Percentiles rank a stretch among this genome's conserved stretches.
Conservation (phyloP, 2,113 vertebrate species). For the Clinocottus analis region DNA sequence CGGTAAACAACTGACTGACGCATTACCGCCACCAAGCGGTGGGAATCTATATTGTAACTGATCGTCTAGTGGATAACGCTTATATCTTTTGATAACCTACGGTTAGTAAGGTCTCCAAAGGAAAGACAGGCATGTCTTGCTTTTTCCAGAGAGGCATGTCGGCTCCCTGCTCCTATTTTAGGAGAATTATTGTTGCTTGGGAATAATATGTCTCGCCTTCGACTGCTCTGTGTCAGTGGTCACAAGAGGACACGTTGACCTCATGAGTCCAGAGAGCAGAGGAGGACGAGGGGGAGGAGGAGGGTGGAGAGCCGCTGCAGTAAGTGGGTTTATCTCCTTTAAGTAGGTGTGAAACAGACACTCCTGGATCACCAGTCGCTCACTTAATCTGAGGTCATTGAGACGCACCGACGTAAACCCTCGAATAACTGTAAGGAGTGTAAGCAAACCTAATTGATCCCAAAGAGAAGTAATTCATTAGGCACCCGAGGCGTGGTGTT, state of each 20-base stretch:
- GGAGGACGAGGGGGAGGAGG: too few species aligned
- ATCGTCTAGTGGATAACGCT: too few species aligned
- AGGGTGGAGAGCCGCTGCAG: conserved; percentile 22
- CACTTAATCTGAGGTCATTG: conserved; percentile 18
- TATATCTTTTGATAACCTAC: too few species aligned
- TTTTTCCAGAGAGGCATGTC: conserved; percentile 19
- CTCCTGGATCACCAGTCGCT: not conserved
- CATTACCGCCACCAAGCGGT: too few species aligned
- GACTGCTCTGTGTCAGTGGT: conserved; percentile 49
- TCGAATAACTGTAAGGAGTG: conserved; percentile 12
- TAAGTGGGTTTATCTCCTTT: conserved; percentile 44
- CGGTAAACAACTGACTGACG: too few species aligned
- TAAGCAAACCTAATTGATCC: conserved; percentile 65
- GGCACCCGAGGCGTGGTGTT: conserved; percentile 38
- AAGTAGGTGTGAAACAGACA: conserved; percentile 50
- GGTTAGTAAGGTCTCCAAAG: not conserved
- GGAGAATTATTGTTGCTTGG: conserved; percentile 22
- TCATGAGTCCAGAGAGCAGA: conserved; percentile 4
- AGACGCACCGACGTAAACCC: not conserved
- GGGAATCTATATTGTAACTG: too few species aligned
- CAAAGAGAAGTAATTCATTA: conserved; percentile 59
- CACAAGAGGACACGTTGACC: conserved; percentile 45
- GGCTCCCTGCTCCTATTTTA: conserved; percentile 27
- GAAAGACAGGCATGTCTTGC: not conserved
- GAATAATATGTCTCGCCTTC: conserved; percentile 19